These are phyloP conservation scores for Rhinoraja longicauda DNA, from an alignment of 2,797 vertebrate species.

Conservation along the genomic window DNA sequence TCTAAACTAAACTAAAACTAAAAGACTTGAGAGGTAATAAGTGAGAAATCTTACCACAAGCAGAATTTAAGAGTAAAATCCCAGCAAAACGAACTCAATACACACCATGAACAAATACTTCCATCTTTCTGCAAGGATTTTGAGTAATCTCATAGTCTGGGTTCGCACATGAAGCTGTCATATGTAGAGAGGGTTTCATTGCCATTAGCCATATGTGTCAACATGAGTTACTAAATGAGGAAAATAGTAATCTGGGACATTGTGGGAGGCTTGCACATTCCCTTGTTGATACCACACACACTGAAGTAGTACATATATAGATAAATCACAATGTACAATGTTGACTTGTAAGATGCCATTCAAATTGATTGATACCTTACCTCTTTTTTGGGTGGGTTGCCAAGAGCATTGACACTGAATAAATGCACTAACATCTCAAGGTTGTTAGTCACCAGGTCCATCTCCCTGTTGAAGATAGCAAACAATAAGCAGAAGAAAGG, in stretches of 20 bases:
- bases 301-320: neutral
- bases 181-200: neutral
- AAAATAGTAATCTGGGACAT: neutral
- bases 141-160: neutral
- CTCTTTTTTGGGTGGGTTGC: conserved; percentile 56
- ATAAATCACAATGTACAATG: neutral
- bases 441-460: conserved; percentile 67
- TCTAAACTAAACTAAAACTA: too few relatives aligned
- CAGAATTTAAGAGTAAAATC: neutral
- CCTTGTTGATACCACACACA: neutral
- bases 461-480: conserved; percentile 58
- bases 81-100: neutral
- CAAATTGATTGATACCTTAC: conserved; percentile 46
- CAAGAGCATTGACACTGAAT: conserved; percentile 63
- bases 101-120: neutral
- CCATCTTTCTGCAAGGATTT: neutral
- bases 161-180: neutral
- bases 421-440: conserved; percentile 71
- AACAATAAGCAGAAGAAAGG: conserved; percentile 12
- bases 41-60: neutral
- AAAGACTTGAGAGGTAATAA: too few relatives aligned
- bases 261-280: neutral
- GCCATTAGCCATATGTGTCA: neutral
- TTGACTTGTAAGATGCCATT: neutral
- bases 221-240: neutral